Base-by-base conservation (phyloP, 2,113 vertebrate genomes). In the Prolemur simus region DNA sequence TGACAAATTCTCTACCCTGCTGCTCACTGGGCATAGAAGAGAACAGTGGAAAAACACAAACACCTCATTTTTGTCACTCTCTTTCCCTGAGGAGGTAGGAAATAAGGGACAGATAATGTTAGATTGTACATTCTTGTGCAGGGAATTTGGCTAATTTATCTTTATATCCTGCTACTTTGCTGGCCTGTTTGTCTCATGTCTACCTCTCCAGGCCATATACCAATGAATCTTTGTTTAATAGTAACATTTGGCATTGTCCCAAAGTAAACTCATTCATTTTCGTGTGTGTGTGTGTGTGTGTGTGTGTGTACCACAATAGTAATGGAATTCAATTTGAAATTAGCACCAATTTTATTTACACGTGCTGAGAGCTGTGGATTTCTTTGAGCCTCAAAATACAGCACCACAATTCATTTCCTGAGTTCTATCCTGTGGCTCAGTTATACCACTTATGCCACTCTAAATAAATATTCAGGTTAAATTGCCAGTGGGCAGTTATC, bases 391-490 rank as follows among this genome's bases (percentile, higher is more conserved):
- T 94, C 66, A 90, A 73, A 85, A 85, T 66, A 58, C 0, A 86
- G 25, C 20, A 68, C 1, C 27, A 21, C 7, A 27, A 12, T 85
- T 87, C 49, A n/a, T 85, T 68, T 14, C n/a, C 78, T 54, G 37
- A 89, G 54, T 89, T 94, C 63, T 69, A 32, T 1, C 39, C 13
- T 42, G 42, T 54, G 56, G 39, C 29, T 98, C 58, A 45, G 45
- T 87, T 74, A 23, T 54, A 71, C 20, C 54, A 32, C 18, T 71
- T 71, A 25, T 1, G 4, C 32, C 89, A 14, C 12, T 83, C 37
- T 93, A 66, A 91, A 47, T 45, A 95, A 87, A 39, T n/a, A 37
- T 73, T 97, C 82, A 60, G 63, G 82, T 93, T 95, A 92, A 84
- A 71, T 73, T 91, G 39, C 42, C 89, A 8, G 37, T 91, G 37